Conservation (phyloP, 64 coral and sea anemone species). For the Platygyra sinensis region DNA sequence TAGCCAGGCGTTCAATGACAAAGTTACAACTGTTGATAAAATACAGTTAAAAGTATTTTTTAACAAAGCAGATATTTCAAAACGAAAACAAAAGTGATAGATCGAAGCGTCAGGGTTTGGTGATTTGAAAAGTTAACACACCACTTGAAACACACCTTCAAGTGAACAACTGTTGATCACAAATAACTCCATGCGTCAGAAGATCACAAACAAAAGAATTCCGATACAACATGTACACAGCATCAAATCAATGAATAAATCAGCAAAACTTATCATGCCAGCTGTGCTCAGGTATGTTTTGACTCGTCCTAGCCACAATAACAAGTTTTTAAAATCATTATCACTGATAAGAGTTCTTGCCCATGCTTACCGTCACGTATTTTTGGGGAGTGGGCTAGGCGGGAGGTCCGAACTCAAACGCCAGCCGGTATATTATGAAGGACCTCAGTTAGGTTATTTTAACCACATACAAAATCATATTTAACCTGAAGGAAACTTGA, state of each 20-base stretch:
- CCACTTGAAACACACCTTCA: neutral
- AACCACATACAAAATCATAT: too few relatives aligned
- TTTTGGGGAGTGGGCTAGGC: too few relatives aligned
- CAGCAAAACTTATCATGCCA: neutral
- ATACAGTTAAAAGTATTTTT: neutral
- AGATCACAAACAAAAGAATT: conserved; percentile 28
- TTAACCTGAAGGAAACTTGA: too few relatives aligned
- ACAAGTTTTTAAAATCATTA: neutral
- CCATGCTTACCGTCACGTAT: too few relatives aligned
- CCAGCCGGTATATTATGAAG: too few relatives aligned
- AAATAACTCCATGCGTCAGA: neutral
- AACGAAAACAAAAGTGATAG: neutral
- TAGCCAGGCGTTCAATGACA: neutral
- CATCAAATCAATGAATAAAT: neutral
- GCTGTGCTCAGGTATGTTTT: neutral
- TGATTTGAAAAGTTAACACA: neutral
- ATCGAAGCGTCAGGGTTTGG: neutral
- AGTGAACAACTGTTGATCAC: conserved; percentile 19
- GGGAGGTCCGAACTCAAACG: too few relatives aligned
- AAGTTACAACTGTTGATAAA: neutral
- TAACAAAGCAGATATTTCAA: neutral
- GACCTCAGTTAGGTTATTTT: too few relatives aligned
- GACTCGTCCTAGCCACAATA: neutral
- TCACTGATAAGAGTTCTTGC: too few relatives aligned
- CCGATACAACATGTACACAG: conserved; percentile 12